Conservation (phyloP, 2,113 vertebrate species). For the Aspiorhynchus laticeps region DNA sequence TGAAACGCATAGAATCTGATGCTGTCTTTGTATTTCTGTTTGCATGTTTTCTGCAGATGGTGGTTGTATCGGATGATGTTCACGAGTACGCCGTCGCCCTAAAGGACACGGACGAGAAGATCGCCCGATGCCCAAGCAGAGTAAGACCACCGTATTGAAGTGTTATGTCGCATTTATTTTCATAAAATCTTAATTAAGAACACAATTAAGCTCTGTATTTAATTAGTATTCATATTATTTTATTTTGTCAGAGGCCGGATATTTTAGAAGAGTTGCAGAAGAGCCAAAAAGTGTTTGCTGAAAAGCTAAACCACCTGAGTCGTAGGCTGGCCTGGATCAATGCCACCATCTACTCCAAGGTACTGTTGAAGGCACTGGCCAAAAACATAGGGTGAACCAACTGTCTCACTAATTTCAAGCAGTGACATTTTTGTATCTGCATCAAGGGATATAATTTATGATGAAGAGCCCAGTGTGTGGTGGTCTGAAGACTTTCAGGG, state of each 20-base stretch:
- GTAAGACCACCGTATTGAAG: conserved; percentile 69
- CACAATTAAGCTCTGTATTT: background rate
- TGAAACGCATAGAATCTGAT: background rate
- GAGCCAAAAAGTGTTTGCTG: conserved; percentile 94
- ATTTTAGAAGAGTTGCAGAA: conserved; percentile 91
- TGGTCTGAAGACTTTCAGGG: background rate
- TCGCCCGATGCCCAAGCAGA: conserved; percentile 85
- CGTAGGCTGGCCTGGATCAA: conserved; percentile 97
- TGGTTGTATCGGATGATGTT: conserved; percentile 95
- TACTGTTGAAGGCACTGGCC: conserved; percentile 56
- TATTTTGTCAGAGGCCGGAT: conserved; percentile 83
- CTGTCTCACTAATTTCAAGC: background rate
- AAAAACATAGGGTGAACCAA: background rate
- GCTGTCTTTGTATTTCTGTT: background rate
- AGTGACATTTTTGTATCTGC: background rate
- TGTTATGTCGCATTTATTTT: background rate
- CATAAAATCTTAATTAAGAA: background rate
- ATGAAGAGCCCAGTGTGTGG: background rate
- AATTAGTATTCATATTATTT: background rate
- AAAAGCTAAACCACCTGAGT: conserved; percentile 96
- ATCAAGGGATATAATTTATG: background rate
- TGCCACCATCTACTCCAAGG: conserved; percentile 98
- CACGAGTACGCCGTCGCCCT: conserved; percentile 93
- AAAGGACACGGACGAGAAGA: conserved; percentile 97
- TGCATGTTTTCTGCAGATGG: conserved; percentile 82